Evolutionary conservation across 64 coral and sea anemone species (phyloP), one percentile per base, ranked within the genome.

Genomic region (Anthopleura sola): DNA sequence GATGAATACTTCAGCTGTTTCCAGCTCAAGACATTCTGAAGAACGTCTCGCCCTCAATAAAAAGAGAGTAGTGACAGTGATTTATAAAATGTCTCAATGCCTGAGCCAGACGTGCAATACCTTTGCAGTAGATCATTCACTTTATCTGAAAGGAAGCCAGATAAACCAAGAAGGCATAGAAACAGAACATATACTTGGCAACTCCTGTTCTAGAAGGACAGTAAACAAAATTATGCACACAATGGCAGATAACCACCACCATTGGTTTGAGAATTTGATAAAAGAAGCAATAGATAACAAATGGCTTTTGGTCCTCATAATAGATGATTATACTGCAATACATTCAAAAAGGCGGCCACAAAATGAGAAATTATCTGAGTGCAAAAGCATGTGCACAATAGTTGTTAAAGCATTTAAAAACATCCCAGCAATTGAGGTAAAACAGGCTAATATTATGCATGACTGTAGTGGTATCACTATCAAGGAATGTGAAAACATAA

Each of bases 31-130:
- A 66, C 88, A 90, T n/a, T n/a, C n/a, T n/a, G n/a, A n/a, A n/a
- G n/a, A n/a, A n/a, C n/a, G n/a, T n/a, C n/a, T n/a, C n/a, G 26
- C 28, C 46, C 14, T 78, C 12, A 91, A 91, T 26, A 74, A 91
- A 75, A 49, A 68, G 44, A 81, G 90, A 50, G 58, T 55, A 36
- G 90, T 92, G 44, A 62, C 85, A 87, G 29, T 87, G 12, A 88
- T 92, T 55, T 87, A 87, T 14, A 87, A 92, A 2, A 17, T 92
- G 60, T 92, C 77, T 77, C 87, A 83, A 53, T 36, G 85, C 14
- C 68, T 92, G 1, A 83, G 85, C 39, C 85, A 92, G 29, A 32
- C 66, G 55, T 92, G 91, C 49, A 88, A 92, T 88, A 15, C 24
- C 3, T 69, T 92, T 32, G 85, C 83, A 62, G 62, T 50, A 60